These are phyloP conservation scores for Meteorus colon DNA, from an alignment of 2,888 invertebrate species.

Conservation along the genomic window DNA sequence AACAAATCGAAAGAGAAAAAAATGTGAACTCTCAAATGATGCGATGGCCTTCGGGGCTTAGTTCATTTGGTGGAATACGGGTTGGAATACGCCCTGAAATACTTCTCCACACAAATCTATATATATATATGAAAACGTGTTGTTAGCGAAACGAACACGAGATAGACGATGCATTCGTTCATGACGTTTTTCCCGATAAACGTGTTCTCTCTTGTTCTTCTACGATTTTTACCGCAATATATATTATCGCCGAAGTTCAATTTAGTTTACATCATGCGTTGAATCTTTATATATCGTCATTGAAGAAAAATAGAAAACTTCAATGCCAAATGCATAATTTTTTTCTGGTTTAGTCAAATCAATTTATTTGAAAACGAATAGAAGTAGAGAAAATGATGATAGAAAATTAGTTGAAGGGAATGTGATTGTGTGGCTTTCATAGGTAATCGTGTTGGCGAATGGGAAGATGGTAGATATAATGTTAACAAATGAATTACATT, in stretches of 20 bases:
- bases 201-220: not conserved
- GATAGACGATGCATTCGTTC: constrained; percentile 7
- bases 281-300: no score
- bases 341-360: no score
- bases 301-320: no score
- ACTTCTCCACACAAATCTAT: not conserved
- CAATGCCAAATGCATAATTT: no score
- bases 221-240: not conserved
- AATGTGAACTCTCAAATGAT: not conserved
- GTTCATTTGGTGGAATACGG: not conserved
- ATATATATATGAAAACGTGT: not conserved
- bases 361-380: no score
- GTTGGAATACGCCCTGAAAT: not conserved
- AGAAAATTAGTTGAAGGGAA: no score
- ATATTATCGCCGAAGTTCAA: not conserved
- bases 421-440: no score
- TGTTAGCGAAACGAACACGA: not conserved
- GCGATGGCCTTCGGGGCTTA: not conserved
- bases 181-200: not conserved
- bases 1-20: not conserved
- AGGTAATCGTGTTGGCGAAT: no score
- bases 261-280: not conserved
- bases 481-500: no score
- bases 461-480: no score
- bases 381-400: no score